Evolutionary conservation across 2,113 vertebrate genomes (phyloP).

Genomic region (Lophura nycthemera): DNA sequence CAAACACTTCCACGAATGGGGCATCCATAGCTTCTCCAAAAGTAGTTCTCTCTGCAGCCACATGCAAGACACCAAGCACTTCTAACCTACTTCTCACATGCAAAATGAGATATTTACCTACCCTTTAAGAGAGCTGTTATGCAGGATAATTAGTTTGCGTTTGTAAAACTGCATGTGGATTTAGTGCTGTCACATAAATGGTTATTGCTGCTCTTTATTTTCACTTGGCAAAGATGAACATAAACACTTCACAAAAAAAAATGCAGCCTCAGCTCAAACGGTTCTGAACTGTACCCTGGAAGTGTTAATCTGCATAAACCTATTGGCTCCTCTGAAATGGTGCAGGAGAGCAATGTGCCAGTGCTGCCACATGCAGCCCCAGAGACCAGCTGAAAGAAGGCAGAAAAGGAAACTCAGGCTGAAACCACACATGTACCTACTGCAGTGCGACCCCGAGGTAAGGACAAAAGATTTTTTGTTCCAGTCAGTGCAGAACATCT

Average conservation of each 20-base stretch:
- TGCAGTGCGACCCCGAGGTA: not conserved
- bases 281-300: not conserved
- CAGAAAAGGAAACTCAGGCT: not conserved
- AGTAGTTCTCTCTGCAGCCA: not conserved
- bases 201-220: conserved; percentile 1
- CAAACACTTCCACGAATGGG: too few species aligned
- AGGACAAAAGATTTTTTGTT: not conserved
- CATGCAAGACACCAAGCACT: not conserved
- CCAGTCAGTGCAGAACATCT: not conserved
- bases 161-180: conserved; percentile 11
- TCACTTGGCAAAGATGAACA: not conserved
- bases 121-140: conserved; percentile 13
- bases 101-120: conserved; percentile 34
- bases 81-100: not conserved
- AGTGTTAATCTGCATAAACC: not conserved
- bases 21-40: not conserved
- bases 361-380: not conserved
- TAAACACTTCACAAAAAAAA: conserved; percentile 9
- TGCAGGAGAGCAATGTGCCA: not conserved
- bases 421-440: not conserved
- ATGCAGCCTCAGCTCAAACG: not conserved
- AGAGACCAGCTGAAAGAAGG: not conserved
- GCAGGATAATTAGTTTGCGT: not conserved
- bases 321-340: not conserved
- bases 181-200: conserved; percentile 9